phyloP scores from a whole-genome alignment of 2,888 invertebrate genomes.

The Ornithoptera alexandrae region DNA sequence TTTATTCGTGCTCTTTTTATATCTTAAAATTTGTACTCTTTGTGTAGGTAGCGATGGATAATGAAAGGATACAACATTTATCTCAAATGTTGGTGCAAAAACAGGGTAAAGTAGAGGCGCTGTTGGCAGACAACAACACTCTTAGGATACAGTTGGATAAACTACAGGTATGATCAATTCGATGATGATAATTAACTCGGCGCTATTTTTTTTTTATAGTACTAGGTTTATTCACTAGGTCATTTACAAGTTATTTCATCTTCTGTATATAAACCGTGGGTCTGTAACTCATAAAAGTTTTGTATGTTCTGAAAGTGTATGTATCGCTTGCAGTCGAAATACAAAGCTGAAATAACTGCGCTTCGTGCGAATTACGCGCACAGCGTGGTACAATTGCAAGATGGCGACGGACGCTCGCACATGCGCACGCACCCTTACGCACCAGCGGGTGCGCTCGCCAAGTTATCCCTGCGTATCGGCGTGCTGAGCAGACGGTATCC shows the following conservation, averaged over 20 bases:
- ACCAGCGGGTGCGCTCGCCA: slow-evolving; percentile 41
- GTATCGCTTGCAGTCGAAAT: slow-evolving; percentile 35
- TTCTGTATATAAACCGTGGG: neutral
- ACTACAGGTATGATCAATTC: slow-evolving; percentile 78
- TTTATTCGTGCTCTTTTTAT: neutral
- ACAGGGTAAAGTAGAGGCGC: slow-evolving; percentile 90
- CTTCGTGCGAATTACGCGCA: slow-evolving; percentile 46
- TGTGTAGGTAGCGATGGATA: slow-evolving; percentile 52
- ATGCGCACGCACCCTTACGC: slow-evolving; percentile 30
- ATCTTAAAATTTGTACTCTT: neutral
- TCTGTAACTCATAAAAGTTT: neutral
- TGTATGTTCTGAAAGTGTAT: neutral
- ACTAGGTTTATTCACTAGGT: too few species aligned
- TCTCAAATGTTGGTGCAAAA: slow-evolving; percentile 92
- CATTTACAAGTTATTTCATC: neutral
- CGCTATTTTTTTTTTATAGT: too few species aligned
- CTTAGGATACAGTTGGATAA: slow-evolving; percentile 91
- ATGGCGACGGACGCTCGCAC: slow-evolving; percentile 40
- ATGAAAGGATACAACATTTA: slow-evolving; percentile 78
- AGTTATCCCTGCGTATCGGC: slow-evolving; percentile 87
- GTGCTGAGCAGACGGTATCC: slow-evolving; percentile 90
- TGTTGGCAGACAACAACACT: slow-evolving; percentile 92
- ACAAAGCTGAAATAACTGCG: slow-evolving; percentile 46
- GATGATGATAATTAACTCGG: too few species aligned
- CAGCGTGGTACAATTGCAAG: slow-evolving; percentile 60